Percentiles rank a stretch among this genome's conserved stretches.
These are phyloP conservation scores for Puma concolor DNA, from an alignment of 2,113 vertebrate genomes.

Conservation along the genomic window DNA sequence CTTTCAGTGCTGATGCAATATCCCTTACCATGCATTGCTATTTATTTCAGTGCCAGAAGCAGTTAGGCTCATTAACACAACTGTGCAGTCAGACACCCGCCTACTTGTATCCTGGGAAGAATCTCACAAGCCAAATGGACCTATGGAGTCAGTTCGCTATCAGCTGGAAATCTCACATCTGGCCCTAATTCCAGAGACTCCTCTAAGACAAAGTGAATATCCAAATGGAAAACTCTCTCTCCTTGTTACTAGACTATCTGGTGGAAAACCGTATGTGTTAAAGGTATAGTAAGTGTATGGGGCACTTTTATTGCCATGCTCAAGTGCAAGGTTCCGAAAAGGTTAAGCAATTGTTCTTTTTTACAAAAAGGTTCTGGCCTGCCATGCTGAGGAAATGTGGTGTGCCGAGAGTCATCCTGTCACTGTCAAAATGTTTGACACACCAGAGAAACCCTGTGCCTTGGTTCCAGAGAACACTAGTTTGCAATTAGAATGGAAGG, in stretches of 20 bases:
- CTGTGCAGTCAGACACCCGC: constrained; percentile 80
- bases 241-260: constrained; percentile 76
- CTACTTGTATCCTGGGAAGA: constrained; percentile 82
- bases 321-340: neutral
- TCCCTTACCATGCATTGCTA: constrained; percentile 16
- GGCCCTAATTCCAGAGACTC: constrained; percentile 67
- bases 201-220: constrained; percentile 81
- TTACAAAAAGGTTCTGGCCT: constrained; percentile 84
- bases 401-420: constrained; percentile 80
- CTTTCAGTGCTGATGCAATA: neutral
- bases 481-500: constrained; percentile 82
- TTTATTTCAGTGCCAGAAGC: constrained; percentile 85
- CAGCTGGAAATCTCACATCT: constrained; percentile 81
- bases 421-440: constrained; percentile 80
- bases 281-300: constrained; percentile 74
- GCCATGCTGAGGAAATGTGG: constrained; percentile 85
- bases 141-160: constrained; percentile 82
- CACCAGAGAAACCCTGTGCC: constrained; percentile 77
- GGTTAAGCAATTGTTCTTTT: neutral
- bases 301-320: neutral
- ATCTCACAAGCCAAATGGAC: constrained; percentile 83
- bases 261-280: constrained; percentile 77
- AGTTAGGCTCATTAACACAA: constrained; percentile 70
- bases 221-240: constrained; percentile 72
- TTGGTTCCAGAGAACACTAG: constrained; percentile 83